Conservation (phyloP, 2,888 invertebrate species). For the Deilephila elpenor region DNA sequence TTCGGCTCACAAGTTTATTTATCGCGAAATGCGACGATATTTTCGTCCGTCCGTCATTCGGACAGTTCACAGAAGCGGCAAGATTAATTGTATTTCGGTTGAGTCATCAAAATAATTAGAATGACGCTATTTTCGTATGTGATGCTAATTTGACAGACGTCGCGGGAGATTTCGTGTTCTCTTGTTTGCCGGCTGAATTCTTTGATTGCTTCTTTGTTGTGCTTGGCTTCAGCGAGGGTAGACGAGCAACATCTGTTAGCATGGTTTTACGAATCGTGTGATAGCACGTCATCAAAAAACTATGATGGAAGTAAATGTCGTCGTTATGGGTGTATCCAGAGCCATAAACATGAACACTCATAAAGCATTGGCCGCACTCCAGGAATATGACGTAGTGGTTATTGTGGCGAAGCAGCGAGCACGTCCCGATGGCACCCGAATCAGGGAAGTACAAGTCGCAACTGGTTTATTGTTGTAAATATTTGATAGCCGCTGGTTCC, state of each 20-base stretch:
- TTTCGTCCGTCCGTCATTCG: conserved; percentile 82
- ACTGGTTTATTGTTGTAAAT: conserved; percentile 77
- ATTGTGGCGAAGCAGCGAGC: conserved; percentile 55
- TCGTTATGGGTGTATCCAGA: conserved; percentile 42
- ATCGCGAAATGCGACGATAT: conserved; percentile 84
- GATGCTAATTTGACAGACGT: conserved; percentile 85
- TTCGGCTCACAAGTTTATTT: conserved; percentile 79
- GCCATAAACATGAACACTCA: conserved; percentile 62
- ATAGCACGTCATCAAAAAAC: conserved; percentile 35
- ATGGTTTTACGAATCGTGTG: conserved; percentile 41
- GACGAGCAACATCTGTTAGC: conserved; percentile 51
- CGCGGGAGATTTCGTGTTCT: conserved; percentile 81
- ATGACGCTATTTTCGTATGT: conserved; percentile 84
- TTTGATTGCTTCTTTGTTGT: conserved; percentile 77
- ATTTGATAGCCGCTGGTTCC: conserved; percentile 79
- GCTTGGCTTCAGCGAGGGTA: conserved; percentile 54
- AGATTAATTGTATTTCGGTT: conserved; percentile 85
- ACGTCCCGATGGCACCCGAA: conserved; percentile 59
- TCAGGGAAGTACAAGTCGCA: conserved; percentile 66
- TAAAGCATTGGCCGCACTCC: conserved; percentile 75
- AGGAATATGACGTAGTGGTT: conserved; percentile 65
- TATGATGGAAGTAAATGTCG: conserved; percentile 57
- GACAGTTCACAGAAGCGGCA: conserved; percentile 84
- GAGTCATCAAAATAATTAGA: conserved; percentile 85
- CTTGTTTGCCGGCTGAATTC: conserved; percentile 71